Conservation (phyloP, 2,113 vertebrate species). For the Nothoprocta pentlandii region DNA sequence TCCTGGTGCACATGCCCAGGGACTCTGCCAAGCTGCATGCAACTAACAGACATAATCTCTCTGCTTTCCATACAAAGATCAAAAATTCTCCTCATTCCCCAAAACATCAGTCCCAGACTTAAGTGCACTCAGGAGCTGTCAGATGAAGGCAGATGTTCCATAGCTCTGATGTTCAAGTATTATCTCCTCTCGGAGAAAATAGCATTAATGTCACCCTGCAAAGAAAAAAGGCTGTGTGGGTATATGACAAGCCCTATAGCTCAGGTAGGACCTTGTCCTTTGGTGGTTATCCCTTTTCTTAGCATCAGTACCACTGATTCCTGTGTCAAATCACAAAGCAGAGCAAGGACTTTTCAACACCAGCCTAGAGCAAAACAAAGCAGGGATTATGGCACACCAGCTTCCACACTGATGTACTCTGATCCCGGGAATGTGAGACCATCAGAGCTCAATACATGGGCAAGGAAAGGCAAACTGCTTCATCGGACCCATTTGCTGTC, state of each 20-base stretch:
- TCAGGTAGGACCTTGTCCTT: background rate
- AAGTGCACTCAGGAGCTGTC: background rate
- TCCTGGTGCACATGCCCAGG: background rate
- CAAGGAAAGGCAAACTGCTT: background rate
- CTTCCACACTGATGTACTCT: background rate
- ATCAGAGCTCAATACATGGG: rapidly evolving
- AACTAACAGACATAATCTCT: background rate
- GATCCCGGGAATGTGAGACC: background rate
- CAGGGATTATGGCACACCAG: background rate
- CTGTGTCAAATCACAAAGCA: background rate
- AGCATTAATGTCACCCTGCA: background rate
- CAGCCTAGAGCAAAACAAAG: background rate
- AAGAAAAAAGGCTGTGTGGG: background rate
- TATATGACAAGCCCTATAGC: background rate
- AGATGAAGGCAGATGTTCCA: background rate
- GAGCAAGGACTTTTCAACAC: background rate
- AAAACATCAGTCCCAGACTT: background rate
- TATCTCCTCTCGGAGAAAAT: background rate
- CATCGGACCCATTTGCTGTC: background rate
- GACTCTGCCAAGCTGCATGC: background rate
- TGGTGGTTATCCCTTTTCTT: rapidly evolving
- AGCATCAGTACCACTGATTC: rapidly evolving
- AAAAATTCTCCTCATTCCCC: background rate
- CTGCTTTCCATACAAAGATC: background rate
- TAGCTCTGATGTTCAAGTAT: background rate